phyloP scores from a whole-genome alignment of 1,140 invertebrate species.

The Cotesia typhae region DNA sequence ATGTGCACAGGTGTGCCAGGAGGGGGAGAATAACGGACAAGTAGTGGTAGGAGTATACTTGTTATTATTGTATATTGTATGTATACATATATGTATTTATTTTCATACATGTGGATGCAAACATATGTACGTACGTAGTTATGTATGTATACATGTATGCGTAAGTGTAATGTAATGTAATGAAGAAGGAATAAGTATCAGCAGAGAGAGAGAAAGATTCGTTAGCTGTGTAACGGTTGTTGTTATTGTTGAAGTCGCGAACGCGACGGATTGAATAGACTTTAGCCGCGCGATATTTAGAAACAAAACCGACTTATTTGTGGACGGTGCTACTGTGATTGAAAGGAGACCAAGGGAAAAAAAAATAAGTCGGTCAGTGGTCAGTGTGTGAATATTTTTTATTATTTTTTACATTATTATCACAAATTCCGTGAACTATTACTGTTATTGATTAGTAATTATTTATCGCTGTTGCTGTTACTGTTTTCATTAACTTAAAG shows the following conservation, averaged over 20 bases:
- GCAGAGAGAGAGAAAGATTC: constrained; percentile 7
- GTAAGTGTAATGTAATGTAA: too few species aligned
- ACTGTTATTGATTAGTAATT: too few species aligned
- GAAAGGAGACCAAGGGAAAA: constrained; percentile 10
- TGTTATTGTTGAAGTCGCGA: constrained; percentile 31
- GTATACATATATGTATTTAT: too few species aligned
- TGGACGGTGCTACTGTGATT: neutral
- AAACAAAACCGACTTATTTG: constrained; percentile 11
- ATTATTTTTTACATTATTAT: neutral
- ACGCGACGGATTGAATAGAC: constrained; percentile 34
- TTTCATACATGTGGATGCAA: too few species aligned
- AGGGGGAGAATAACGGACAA: constrained; percentile 24
- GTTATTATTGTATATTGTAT: neutral
- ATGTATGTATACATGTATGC: too few species aligned
- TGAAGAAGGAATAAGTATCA: neutral
- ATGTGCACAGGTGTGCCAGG: constrained; percentile 27
- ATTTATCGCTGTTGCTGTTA: neutral
- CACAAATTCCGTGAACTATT: too few species aligned
- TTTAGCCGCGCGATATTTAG: constrained; percentile 25
- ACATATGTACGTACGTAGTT: too few species aligned
- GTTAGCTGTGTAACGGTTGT: constrained; percentile 35
- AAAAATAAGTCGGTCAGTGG: constrained; percentile 23
- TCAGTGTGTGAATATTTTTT: neutral
- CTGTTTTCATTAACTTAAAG: too few species aligned
- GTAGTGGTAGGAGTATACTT: neutral